Conservation (phyloP, 2,113 vertebrate genomes). For the Megaleporinus macrocephalus region DNA sequence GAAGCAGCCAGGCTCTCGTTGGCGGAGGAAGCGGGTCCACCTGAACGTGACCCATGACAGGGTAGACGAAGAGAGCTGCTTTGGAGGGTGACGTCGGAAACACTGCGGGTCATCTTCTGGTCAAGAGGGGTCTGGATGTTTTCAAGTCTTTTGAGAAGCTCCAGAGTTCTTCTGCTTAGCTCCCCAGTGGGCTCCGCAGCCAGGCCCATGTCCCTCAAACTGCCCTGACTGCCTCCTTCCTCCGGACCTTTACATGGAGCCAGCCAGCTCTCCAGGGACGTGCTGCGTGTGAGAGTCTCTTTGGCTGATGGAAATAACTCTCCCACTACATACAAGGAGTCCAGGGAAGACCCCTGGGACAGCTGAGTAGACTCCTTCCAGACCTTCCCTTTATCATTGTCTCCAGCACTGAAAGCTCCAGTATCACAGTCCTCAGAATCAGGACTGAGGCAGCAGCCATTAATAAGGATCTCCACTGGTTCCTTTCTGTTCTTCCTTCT, state of each 20-base stretch:
- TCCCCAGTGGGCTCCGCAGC: constrained; percentile 83
- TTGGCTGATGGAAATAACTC: constrained; percentile 85
- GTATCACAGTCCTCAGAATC: constrained; percentile 72
- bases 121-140: constrained; percentile 90
- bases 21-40: constrained; percentile 78
- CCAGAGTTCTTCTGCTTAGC: constrained; percentile 92
- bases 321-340: constrained; percentile 87
- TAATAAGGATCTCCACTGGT: constrained; percentile 82
- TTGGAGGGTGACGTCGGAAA: constrained; percentile 91
- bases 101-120: constrained; percentile 90
- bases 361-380: constrained; percentile 67
- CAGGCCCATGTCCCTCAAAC: constrained; percentile 74
- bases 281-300: constrained; percentile 85
- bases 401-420: constrained; percentile 57
- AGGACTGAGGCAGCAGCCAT: constrained; percentile 73
- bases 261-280: constrained; percentile 91
- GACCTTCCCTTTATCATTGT: constrained; percentile 62
- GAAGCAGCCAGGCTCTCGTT: constrained; percentile 89
- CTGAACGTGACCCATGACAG: constrained; percentile 50
- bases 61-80: constrained; percentile 82
- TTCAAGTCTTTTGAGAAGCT: constrained; percentile 92
- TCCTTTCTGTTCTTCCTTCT: constrained; percentile 72
- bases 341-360: constrained; percentile 88
- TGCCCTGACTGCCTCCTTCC: constrained; percentile 82
- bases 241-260: constrained; percentile 82